phyloP scores from a whole-genome alignment of 2,113 vertebrate genomes.

The Muscicapa adusta region DNA sequence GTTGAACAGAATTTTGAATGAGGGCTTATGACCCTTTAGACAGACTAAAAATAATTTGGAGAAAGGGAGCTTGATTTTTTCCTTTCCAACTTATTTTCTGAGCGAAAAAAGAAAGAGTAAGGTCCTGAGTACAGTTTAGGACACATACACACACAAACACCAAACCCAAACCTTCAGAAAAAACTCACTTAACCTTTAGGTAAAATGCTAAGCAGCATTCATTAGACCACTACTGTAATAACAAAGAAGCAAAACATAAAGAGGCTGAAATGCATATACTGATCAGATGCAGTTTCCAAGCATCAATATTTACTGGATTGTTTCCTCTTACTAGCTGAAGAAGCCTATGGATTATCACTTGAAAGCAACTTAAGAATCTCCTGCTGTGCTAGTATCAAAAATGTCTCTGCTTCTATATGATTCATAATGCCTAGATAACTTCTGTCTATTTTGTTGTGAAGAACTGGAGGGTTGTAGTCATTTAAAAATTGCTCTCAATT shows the following conservation, averaged over 20 bases:
- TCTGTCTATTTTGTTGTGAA: background rate
- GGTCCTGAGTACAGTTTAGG: background rate
- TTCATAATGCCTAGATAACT: background rate
- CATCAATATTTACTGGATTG: background rate
- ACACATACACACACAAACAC: background rate
- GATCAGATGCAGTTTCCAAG: background rate
- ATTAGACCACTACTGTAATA: background rate
- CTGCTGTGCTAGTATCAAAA: background rate
- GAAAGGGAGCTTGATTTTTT: background rate
- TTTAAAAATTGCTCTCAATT: background rate
- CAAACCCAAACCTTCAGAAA: background rate
- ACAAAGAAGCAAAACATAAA: background rate
- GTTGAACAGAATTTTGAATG: background rate
- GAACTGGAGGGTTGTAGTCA: fast-evolving
- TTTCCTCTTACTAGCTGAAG: background rate
- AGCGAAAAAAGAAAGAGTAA: background rate
- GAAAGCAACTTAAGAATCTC: background rate
- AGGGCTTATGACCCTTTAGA: background rate
- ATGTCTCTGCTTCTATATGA: background rate
- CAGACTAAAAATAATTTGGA: background rate
- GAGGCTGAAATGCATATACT: background rate
- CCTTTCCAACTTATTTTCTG: background rate
- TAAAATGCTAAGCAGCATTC: background rate
- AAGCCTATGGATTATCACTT: background rate
- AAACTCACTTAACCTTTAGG: background rate